Evolutionary conservation across 1,140 invertebrate species (phyloP), one percentile per base, ranked within the genome.

Genomic region (Calephelis virginiensis): DNA sequence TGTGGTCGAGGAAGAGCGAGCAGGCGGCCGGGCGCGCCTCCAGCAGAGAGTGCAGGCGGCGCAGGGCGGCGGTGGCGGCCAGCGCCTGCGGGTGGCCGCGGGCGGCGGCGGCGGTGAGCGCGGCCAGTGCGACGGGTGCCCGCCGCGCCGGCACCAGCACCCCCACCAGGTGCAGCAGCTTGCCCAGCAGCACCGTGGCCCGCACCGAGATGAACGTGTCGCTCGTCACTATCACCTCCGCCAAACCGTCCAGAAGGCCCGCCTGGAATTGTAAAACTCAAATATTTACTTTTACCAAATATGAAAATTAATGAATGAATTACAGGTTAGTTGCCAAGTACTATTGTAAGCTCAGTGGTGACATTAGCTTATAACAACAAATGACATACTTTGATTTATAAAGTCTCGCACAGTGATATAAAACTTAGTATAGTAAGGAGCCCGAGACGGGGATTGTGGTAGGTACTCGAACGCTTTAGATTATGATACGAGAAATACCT

Each of bases 151-250:
- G 97, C 70, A 98, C 89, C 48, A 97, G 93, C 13, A 94, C 93
- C 82, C 97, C 96, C 75, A 97, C 95, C 75, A 98, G 92, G 88
- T 98, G 96, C 64, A 98, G 85, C 45, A 99, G 91, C 88, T 98
- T 96, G 49, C 95, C 94, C 59, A 99, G 91, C 13, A 99, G 89
- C 63, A 99, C 95, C 1, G 97, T 98, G 37, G 97, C 96, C 66
- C 96, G 93, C 48, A 99, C 95, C 48, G 97, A 98, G 69, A 99
- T 95, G 80, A 97, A 95, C 7, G 95, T 96, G 81, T 98, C 97
- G 73, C 95, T 96, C 38, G 95, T 95, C 7, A 97, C 95, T 74
- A 98, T 97, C 6, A 98, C 97, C 92, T 98, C 96, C 11, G 97
- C 96, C 47, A 99, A 92, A 11, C 97, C 97, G 81, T 96, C 95